Conservation (phyloP, 30 jellyfish, hydroid and myxozoan species). For the Pseudorhiza aurosa region DNA sequence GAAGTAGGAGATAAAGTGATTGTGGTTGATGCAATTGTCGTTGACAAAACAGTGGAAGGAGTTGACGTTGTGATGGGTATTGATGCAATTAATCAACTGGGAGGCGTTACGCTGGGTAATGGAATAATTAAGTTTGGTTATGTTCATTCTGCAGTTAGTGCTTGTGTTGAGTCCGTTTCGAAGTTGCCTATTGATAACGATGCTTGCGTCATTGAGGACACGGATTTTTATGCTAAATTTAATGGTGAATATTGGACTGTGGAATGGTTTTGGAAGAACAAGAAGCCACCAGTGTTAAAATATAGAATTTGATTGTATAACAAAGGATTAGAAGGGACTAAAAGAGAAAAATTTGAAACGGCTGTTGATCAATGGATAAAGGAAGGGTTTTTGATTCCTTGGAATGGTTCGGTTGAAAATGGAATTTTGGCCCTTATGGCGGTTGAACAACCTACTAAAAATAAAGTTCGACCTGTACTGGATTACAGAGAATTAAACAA, state of each 20-base stretch:
- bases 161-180: not conserved
- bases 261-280: constrained; percentile 20
- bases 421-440: constrained; percentile 40
- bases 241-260: constrained; percentile 29
- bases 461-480: constrained; percentile 42
- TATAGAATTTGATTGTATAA: not conserved
- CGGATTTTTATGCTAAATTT: constrained; percentile 10
- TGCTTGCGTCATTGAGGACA: not conserved
- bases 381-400: constrained; percentile 10
- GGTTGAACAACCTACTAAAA: constrained; percentile 24
- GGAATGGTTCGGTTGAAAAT: constrained; percentile 2
- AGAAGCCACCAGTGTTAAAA: not conserved
- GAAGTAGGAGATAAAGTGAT: not conserved
- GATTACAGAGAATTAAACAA: constrained; percentile 38
- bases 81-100: constrained; percentile 4
- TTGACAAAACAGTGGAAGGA: constrained; percentile 1
- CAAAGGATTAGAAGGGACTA: not conserved
- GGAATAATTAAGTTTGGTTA: not conserved
- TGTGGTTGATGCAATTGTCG: not conserved
- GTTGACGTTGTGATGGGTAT: not conserved
- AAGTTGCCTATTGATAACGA: not conserved
- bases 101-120: not conserved
- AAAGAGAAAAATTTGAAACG: constrained; percentile 6
- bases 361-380: constrained; percentile 12
- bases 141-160: not conserved